Evolutionary conservation across 2,797 vertebrate species (phyloP), one percentile per base, ranked within the genome.

Genomic region (Morus bassanus): DNA sequence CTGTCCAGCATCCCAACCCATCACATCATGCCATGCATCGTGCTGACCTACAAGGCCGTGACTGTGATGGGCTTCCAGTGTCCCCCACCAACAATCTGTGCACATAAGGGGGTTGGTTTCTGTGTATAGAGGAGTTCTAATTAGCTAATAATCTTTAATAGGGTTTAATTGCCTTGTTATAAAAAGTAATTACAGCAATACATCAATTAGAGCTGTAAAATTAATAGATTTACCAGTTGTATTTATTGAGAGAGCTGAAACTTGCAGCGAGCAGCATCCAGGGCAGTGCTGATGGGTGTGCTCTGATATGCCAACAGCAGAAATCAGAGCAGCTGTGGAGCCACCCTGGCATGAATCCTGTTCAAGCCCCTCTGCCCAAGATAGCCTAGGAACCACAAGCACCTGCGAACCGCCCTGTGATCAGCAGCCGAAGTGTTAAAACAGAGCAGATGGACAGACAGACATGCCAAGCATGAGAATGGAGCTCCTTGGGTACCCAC

Each of bases 141-240:
- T 96, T 89, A 96, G 95, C 93, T 94, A 94, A 97, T 92, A 89
- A 87, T 95, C 93, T 89, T 85, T 96, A 96, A 96, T 89, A 46
- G 89, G 84, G 63, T 61, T 85, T 96, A 95, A 96, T 96, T 94
- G 93, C 95, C 95, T 96, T 89, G 95, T 96, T 96, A 94, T 89
- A 91, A 94, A 94, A 93, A 87, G 87, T 96, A 96, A 96, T 96
- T 96, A 95, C 85, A 57, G 95, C 84, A 63, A 88, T 96, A 83
- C 72, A 91, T 96, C 96, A 96, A 96, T 96, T 96, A 96, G 91
- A 94, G 93, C 84, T 91, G 93, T 82, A 93, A 96, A 96, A 91
- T 93, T 82, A 96, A 96, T 93, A 93, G 91, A 96, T 96, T 93
- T 89, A 82, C 80, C 86, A 87, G 80, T 94, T 76, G 70, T 76